Conservation (phyloP, 2,888 invertebrate species). For the Epinotia demarniana region DNA sequence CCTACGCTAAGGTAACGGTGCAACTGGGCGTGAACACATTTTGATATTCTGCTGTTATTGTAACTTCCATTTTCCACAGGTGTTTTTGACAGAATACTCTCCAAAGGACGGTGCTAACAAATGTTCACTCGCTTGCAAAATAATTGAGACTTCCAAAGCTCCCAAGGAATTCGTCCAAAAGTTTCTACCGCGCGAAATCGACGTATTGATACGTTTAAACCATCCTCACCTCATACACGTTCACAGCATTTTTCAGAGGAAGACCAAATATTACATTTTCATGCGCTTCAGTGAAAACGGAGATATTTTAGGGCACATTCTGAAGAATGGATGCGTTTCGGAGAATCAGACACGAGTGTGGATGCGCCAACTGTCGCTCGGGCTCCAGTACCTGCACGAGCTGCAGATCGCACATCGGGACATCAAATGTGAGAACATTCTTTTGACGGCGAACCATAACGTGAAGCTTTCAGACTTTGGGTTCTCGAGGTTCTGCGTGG, state of each 20-base stretch:
- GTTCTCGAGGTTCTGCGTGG: constrained; percentile 85
- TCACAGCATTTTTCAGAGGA: constrained; percentile 90
- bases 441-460: constrained; percentile 89
- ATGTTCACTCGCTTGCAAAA: constrained; percentile 87
- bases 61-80: constrained; percentile 56
- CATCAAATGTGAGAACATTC: constrained; percentile 92
- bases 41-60: neutral
- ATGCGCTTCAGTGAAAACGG: constrained; percentile 92
- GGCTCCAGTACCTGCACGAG: constrained; percentile 89
- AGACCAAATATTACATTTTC: constrained; percentile 90
- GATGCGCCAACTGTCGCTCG: constrained; percentile 88
- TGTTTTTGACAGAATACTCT: constrained; percentile 73
- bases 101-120: constrained; percentile 64
- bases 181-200: constrained; percentile 93
- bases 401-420: constrained; percentile 91
- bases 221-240: constrained; percentile 92
- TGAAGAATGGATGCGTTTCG: constrained; percentile 87
- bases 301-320: constrained; percentile 89
- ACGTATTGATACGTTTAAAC: constrained; percentile 89
- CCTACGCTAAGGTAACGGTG: constrained; percentile 88
- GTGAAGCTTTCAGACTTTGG: constrained; percentile 94
- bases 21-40: neutral
- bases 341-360: constrained; percentile 89
- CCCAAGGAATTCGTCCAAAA: constrained; percentile 91
- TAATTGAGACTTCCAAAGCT: constrained; percentile 89